Base-by-base conservation (phyloP, 1,140 invertebrate species). In the Scylla paramamosain region DNA sequence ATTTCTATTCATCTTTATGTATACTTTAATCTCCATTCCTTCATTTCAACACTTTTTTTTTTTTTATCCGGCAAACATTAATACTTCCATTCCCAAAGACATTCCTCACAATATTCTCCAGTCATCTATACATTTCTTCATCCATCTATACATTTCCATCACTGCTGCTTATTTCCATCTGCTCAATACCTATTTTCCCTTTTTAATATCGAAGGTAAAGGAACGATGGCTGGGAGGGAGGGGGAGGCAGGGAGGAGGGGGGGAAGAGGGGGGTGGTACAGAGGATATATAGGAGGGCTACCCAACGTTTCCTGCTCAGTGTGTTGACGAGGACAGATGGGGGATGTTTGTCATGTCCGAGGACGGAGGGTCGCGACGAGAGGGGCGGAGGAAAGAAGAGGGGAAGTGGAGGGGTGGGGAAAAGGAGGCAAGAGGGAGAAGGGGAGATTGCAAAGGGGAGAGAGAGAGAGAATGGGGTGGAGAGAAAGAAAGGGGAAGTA, bases 281-380 rank as follows among this genome's bases (percentile, higher is more conserved):
- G 28, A 86, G 28, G 83, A 28, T 77, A 77, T 77, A 77, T 77
- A 77, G 67, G 67, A 77, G 20, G 25, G 20, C 67, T 77, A n/a
- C 20, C 20, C 8, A 77, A 20, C 20, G 67, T 77, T 77, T 77
- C 67, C 67, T 59, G 1, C 67, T 77, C 67, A 77, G 67, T 77
- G 67, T n/a, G n/a, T 0, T 77, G 90, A 77, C 90, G 46, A 25
- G 28, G 52, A 91, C 90, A 77, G 52, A 91, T 91, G 90, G 14
- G 52, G 0, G 31, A 25, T 77, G 77, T 91, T 77, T 91, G 90
- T 91, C 90, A 28, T 25, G n/a, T 87, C 84, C 39, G 31, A 4
- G 25, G 84, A 16, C 29, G 29, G 84, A 46, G 31, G 39, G 84
- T 10, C 1, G 52, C 3, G 12, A 77, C 59, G 29, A 6, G 28